Percentiles rank a stretch among this genome's conserved stretches.
Conservation (phyloP, 1,140 invertebrate species). For the Drosophila seguyi region DNA sequence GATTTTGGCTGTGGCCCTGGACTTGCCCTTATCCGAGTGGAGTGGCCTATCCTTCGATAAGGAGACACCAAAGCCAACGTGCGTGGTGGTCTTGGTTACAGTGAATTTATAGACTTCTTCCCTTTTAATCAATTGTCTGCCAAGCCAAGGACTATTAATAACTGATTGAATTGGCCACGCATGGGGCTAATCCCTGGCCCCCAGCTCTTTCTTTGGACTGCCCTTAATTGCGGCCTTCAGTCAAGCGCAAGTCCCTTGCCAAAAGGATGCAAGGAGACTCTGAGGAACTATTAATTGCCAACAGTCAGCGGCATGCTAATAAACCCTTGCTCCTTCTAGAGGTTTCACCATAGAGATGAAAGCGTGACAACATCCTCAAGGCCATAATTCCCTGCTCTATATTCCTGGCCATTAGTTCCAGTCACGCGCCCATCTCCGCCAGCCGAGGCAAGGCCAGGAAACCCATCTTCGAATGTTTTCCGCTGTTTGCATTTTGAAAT, state of each 20-base stretch:
- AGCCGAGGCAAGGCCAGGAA: conserved; percentile 47
- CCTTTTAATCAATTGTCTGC: conserved; percentile 71
- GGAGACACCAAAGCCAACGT: conserved; percentile 32
- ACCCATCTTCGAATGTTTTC: conserved; percentile 74
- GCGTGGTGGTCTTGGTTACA: conserved; percentile 51
- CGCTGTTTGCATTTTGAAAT: conserved; percentile 81
- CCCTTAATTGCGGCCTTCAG: conserved; percentile 54
- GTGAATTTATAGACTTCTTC: conserved; percentile 45
- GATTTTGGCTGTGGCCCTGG: conserved; percentile 54
- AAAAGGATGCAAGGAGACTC: conserved; percentile 11
- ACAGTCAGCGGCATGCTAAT: conserved; percentile 72
- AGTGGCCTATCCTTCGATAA: conserved; percentile 43
- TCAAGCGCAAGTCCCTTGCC: conserved; percentile 36
- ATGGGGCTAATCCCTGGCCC: conserved; percentile 14
- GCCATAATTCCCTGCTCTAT: neutral
- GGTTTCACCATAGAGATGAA: conserved; percentile 7
- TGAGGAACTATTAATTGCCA: conserved; percentile 66
- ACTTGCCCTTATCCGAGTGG: conserved; percentile 54
- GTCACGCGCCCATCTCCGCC: conserved; percentile 32
- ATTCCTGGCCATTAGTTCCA: conserved; percentile 10
- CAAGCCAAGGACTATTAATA: conserved; percentile 66
- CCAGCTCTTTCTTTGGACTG: neutral
- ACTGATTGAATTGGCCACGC: conserved; percentile 66
- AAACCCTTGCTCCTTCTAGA: conserved; percentile 41
- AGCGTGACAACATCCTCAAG: conserved; percentile 14